phyloP scores from a whole-genome alignment of 2,888 invertebrate species.

The Dolichopus griseipennis region DNA sequence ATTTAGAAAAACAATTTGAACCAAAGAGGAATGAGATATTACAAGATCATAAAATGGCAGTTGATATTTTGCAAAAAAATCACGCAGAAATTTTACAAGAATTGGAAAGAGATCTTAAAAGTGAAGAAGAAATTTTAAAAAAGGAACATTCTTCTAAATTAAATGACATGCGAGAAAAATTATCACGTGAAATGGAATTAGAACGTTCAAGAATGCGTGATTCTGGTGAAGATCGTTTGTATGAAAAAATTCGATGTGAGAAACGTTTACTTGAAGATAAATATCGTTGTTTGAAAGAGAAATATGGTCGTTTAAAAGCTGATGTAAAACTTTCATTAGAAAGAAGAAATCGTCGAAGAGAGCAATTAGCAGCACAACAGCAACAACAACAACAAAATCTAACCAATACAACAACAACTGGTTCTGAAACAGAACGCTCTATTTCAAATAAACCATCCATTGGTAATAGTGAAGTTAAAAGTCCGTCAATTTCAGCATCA shows the following conservation, averaged over 20 bases:
- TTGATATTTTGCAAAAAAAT: conserved; percentile 39
- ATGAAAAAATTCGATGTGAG: conserved; percentile 60
- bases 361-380: conserved; percentile 44
- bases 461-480: conserved; percentile 42
- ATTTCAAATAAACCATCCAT: conserved; percentile 58
- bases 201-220: conserved; percentile 43
- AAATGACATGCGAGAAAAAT: conserved; percentile 53
- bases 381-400: conserved; percentile 28
- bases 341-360: conserved; percentile 57
- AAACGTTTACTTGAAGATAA: conserved; percentile 67
- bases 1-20: conserved; percentile 43
- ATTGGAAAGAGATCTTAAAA: conserved; percentile 39
- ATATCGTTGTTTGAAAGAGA: conserved; percentile 71
- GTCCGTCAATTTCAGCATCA: conserved; percentile 31
- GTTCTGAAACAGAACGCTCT: conserved; percentile 72
- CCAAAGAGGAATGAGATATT: conserved; percentile 47
- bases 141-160: conserved; percentile 60
- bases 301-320: conserved; percentile 68
- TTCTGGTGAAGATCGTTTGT: conserved; percentile 44
- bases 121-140: conserved; percentile 58
- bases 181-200: conserved; percentile 50
- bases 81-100: conserved; percentile 40
- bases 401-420: conserved; percentile 47
- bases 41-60: conserved; percentile 44
- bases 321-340: conserved; percentile 72